Evolutionary conservation across 2,888 invertebrate species (phyloP).

Genomic region (Craniophora ligustri): DNA sequence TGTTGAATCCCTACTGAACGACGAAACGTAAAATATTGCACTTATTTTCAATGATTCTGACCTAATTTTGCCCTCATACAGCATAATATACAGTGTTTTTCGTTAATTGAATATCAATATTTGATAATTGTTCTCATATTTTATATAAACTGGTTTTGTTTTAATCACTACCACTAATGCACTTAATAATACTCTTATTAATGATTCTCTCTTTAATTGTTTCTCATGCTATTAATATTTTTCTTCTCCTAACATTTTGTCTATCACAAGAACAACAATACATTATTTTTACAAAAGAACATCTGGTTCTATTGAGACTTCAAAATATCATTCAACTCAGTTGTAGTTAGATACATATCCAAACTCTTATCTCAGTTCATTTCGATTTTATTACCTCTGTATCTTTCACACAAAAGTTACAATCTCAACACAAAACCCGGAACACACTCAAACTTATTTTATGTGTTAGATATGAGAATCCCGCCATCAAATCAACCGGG

Average conservation of each 20-base stretch:
- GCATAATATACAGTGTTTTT: constrained; percentile 1
- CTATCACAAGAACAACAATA: constrained; percentile 21
- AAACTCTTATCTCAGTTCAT: constrained; percentile 1
- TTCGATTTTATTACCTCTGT: constrained; percentile 15
- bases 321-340: constrained; percentile 3
- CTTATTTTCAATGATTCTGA: constrained; percentile 11
- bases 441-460: constrained; percentile 37
- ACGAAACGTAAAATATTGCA: constrained; percentile 36
- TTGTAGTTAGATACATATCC: constrained; percentile 1
- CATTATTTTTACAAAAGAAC: constrained; percentile 7
- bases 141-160: neutral
- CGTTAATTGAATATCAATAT: constrained; percentile 2
- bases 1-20: constrained; percentile 29
- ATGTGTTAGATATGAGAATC: constrained; percentile 47
- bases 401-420: constrained; percentile 42
- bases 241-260: constrained; percentile 22
- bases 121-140: constrained; percentile 1
- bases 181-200: constrained; percentile 1
- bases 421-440: constrained; percentile 35
- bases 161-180: constrained; percentile 14
- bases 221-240: constrained; percentile 31
- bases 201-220: constrained; percentile 15
- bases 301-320: neutral
- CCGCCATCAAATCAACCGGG: constrained; percentile 56
- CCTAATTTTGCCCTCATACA: constrained; percentile 17